Evolutionary conservation across 2,113 vertebrate genomes (phyloP).

Genomic region (Stictonetta naevosa): DNA sequence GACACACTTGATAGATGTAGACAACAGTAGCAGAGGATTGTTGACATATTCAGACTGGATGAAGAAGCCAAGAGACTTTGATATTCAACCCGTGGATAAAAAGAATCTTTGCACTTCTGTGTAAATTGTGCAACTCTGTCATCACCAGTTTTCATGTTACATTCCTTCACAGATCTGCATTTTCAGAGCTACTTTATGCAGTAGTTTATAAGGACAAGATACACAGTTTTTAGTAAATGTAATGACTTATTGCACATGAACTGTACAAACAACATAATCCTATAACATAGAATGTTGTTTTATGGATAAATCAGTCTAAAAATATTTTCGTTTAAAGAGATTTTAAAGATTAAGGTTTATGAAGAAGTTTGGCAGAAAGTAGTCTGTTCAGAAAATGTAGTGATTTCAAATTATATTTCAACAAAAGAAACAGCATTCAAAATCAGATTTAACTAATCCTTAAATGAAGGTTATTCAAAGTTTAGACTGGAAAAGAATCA

Average conservation of each 20-base stretch:
- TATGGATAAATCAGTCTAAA: background rate
- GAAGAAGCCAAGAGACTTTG: background rate
- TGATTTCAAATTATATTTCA: background rate
- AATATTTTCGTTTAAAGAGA: background rate
- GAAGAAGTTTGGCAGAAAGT: background rate
- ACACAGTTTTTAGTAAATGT: background rate
- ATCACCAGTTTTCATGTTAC: background rate
- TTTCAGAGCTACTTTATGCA: background rate
- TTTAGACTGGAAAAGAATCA: slow-evolving; percentile 9
- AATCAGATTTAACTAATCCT: background rate
- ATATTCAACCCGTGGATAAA: accelerated
- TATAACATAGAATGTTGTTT: background rate
- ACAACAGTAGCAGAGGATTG: background rate
- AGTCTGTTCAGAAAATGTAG: background rate
- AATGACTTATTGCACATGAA: background rate
- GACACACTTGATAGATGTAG: background rate
- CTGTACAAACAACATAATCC: background rate
- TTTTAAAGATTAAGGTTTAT: background rate
- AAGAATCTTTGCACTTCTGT: too few relatives aligned
- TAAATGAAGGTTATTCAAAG: background rate
- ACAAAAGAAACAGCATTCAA: background rate
- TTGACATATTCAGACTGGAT: background rate
- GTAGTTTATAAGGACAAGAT: background rate
- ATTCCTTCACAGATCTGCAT: background rate
- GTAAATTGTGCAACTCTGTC: background rate